Evolutionary conservation across 2,113 vertebrate species (phyloP), one percentile per base, ranked within the genome.

Genomic region (Salvelinus alpinus): DNA sequence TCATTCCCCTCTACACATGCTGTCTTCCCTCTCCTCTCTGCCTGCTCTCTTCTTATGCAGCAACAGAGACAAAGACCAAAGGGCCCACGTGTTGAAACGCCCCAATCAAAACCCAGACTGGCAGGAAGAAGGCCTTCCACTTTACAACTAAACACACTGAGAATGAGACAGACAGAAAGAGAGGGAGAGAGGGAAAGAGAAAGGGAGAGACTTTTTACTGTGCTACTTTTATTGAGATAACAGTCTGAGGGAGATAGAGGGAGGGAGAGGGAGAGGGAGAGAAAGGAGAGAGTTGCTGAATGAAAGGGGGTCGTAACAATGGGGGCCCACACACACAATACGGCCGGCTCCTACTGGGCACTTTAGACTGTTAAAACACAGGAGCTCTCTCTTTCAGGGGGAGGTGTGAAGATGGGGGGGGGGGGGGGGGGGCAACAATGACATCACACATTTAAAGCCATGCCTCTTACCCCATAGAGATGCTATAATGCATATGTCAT

Each of bases 41-140:
- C 18, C 67, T 69, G 38, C 31, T 72, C 70, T 86, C 81, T 88
- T 90, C 75, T 80, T 83, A 89, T 88, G 76, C 74, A 87, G 80
- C 64, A 75, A 18, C 27, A 72, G 27, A 71, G 65, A 74, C 72
- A 65, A 24, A 75, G 65, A 64, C 60, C 85, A 88, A 91, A 89
- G 83, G 79, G 24, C 59, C 62, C 64, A 78, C 82, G 86, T 89
- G 87, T 89, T 87, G 88, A 90, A 84, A 68, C 70, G 76, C 74
- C 62, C 76, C 62, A 76, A 85, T 89, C 83, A 86, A 87, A 91
- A 79, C 87, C 81, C 60, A 1, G 60, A 83, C 88, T 91, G 34
- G 11, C 68, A 70, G 87, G 90, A 93, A 94, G 91, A 88, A 91
- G 92, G 86, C 80, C 71, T 86, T 85, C 86, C 80, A 83, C 88